Base-by-base conservation (phyloP, 2,797 vertebrate genomes). In the Saxicola maurus region DNA sequence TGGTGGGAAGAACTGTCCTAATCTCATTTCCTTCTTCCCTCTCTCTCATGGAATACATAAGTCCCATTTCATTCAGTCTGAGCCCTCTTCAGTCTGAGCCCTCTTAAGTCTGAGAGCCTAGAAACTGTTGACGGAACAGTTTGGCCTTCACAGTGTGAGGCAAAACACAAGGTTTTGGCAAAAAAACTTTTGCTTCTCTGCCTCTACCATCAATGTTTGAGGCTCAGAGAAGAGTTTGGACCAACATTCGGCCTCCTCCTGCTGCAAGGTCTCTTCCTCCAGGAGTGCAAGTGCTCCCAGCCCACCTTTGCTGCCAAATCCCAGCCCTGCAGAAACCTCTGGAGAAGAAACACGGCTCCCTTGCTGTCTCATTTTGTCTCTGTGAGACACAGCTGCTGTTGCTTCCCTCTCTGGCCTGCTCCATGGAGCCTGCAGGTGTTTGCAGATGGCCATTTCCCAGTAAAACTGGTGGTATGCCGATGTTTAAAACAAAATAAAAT, bases 401-500 rank as follows among this genome's bases (percentile, higher is more conserved):
- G 38, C 53, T 71, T 87, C 72, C 31, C 77, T 71, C 67, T 46
- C 91, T 33, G 60, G 71, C 38, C 78, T 28, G 30, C 35, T 93
- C 74, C 71, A 15, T 2, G 16, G 64, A 66, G 67, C 53, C 71
- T 91, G 86, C 87, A 94, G 95, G 95, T 94, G 81, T 92, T 76
- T 88, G 87, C 77, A 91, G 53, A 68, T 1, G 3, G 64, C 52
- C 49, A 49, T 37, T 76, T 76, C 64, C 56, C 83, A 91, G 81
- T 79, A 79, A 92, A 92, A 79, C 64, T 38, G 45, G 52, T 46
- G 64, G 77, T 73, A 93, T 92, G 92, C 45, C 3, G 31, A 84
- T 74, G 87, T 92, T 94, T 88, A 79, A 93, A 93, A 66, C 64
- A 92, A 91, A 92, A 75, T 45, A 80, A 89, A 94, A 83, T 76